phyloP scores from a whole-genome alignment of 2,797 vertebrate genomes.

The Xyrichtys novacula region DNA sequence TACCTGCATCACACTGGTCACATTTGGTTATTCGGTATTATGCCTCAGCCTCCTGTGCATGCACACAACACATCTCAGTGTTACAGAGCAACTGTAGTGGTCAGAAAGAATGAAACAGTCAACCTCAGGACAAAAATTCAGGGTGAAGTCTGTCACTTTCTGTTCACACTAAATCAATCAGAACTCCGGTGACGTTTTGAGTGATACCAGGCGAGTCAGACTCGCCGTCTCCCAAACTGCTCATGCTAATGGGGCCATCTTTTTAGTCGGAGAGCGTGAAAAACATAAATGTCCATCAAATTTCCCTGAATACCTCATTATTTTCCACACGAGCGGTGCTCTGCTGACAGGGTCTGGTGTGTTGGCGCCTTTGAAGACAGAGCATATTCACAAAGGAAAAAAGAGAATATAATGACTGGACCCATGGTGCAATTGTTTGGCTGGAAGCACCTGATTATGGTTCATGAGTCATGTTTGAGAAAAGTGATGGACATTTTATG shows the following conservation, averaged over 20 bases:
- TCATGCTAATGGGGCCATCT: conserved; percentile 21
- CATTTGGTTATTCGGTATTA: not conserved
- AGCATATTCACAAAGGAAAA: conserved; percentile 28
- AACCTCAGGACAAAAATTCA: not conserved
- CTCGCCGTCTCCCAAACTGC: conserved; percentile 16
- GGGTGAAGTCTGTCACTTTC: conserved; percentile 9
- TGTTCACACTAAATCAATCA: conserved; percentile 9
- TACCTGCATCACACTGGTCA: not conserved
- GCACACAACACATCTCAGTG: not conserved
- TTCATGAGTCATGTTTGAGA: conserved; percentile 25
- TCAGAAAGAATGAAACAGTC: not conserved
- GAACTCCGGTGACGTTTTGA: conserved; percentile 15
- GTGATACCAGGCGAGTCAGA: conserved; percentile 5
- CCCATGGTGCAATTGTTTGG: conserved; percentile 11
- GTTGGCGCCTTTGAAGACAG: conserved; percentile 23
- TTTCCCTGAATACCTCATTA: conserved; percentile 60
- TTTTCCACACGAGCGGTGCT: conserved; percentile 27
- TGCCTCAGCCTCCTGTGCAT: not conserved
- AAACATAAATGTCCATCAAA: conserved; percentile 24
- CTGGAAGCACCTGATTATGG: conserved; percentile 44
- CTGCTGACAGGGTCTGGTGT: conserved; percentile 30
- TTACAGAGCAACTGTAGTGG: not conserved
- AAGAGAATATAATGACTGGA: conserved; percentile 38
- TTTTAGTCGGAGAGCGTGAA: conserved; percentile 14
- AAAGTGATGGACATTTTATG: conserved; percentile 35